These are phyloP conservation scores for Drosophila aff. DNA, from an alignment of 1,140 invertebrate genomes.

Conservation along the genomic window DNA sequence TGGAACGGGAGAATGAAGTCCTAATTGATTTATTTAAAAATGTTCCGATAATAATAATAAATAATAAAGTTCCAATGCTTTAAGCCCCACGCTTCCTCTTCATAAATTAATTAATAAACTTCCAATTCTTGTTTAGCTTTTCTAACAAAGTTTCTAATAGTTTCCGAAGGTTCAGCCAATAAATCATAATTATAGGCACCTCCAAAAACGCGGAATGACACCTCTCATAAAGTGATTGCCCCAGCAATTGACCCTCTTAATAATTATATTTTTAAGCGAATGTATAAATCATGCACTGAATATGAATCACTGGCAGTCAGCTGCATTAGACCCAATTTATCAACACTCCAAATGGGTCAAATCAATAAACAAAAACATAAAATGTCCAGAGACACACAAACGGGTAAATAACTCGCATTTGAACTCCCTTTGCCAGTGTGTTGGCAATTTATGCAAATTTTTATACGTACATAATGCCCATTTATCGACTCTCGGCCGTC, in stretches of 20 bases:
- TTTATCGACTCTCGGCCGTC: slow-evolving; percentile 52
- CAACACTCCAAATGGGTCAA: slow-evolving; percentile 68
- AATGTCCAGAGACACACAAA: slow-evolving; percentile 26
- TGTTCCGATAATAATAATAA: background rate
- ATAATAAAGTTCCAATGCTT: background rate
- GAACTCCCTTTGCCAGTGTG: slow-evolving; percentile 10
- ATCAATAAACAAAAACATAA: slow-evolving; percentile 66
- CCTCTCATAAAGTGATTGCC: slow-evolving; percentile 4
- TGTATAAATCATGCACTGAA: slow-evolving; percentile 21
- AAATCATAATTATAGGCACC: slow-evolving; percentile 11
- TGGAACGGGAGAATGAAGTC: background rate
- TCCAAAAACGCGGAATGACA: slow-evolving; percentile 2
- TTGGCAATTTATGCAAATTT: slow-evolving; percentile 72
- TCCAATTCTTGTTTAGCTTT: background rate
- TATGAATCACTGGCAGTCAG: slow-evolving; percentile 13
- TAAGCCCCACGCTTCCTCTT: background rate
- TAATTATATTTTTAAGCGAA: slow-evolving; percentile 4
- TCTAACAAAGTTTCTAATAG: background rate
- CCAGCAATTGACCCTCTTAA: slow-evolving; percentile 23
- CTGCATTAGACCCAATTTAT: slow-evolving; percentile 37
- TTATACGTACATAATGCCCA: slow-evolving; percentile 67
- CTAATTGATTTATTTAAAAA: background rate
- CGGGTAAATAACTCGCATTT: slow-evolving; percentile 26
- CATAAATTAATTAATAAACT: background rate
- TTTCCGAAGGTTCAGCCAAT: background rate